A percentile compares a stretch with the other conserved stretches of the same genome.
Evolutionary conservation across 2,113 vertebrate species (phyloP).

Genomic region (Laticauda colubrina): DNA sequence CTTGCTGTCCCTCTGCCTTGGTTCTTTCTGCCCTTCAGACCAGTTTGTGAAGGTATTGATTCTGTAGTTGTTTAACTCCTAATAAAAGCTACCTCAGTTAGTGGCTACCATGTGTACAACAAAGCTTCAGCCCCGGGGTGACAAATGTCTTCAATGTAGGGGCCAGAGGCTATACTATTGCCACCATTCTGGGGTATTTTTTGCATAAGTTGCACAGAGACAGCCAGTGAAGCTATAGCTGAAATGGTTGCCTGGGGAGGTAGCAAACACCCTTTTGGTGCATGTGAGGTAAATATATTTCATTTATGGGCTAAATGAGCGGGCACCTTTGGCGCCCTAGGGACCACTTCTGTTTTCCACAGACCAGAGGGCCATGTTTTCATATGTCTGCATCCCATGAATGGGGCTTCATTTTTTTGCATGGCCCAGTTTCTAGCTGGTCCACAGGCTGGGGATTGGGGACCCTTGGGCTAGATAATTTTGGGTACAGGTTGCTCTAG

Average conservation of each 20-base stretch:
- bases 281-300: background rate
- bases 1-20: slow-evolving; percentile 90
- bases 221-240: background rate
- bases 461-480: background rate
- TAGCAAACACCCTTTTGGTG: background rate
- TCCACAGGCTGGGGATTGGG: too few species aligned
- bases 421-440: too few species aligned
- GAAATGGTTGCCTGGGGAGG: background rate
- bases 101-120: background rate
- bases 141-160: background rate
- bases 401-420: too few species aligned
- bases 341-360: too few species aligned
- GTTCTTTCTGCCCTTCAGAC: slow-evolving; percentile 90
- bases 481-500: background rate
- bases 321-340: too few species aligned
- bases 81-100: background rate
- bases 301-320: background rate
- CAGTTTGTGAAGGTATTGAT: slow-evolving; percentile 78
- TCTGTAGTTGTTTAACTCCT: background rate
- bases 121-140: background rate
- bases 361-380: too few species aligned
- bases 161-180: background rate
- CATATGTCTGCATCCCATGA: too few species aligned
- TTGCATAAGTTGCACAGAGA: background rate
- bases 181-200: background rate